Percentiles rank a stretch among this genome's conserved stretches.
phyloP scores from a whole-genome alignment of 2,113 vertebrate genomes.

The Pseudorasbora parva region DNA sequence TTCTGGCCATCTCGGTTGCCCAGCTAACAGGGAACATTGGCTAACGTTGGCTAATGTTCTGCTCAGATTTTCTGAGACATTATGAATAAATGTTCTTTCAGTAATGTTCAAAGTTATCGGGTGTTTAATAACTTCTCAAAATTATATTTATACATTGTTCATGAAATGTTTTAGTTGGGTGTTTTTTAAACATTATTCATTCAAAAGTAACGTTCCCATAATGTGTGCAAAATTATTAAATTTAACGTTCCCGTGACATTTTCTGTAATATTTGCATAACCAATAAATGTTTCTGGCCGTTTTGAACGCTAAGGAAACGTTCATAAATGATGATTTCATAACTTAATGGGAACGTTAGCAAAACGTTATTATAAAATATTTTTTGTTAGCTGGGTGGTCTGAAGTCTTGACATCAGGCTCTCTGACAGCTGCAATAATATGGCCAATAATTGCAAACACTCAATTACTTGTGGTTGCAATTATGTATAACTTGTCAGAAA shows the following conservation, averaged over 20 bases:
- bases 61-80: background rate
- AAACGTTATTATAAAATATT: background rate
- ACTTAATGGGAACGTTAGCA: background rate
- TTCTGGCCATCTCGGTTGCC: background rate
- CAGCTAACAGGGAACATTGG: background rate
- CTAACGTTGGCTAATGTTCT: background rate
- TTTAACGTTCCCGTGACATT: background rate
- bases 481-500: constrained; percentile 15
- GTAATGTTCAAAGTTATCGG: background rate
- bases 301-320: background rate
- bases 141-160: background rate
- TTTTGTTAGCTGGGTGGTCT: background rate
- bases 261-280: background rate
- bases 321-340: background rate
- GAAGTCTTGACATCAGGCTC: background rate
- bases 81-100: background rate
- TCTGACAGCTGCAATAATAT: background rate
- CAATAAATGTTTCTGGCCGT: background rate
- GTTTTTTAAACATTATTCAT: background rate
- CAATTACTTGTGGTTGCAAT: background rate
- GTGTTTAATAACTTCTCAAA: background rate
- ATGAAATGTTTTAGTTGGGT: background rate
- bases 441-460: background rate
- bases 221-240: too few relatives aligned
- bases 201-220: background rate